Evolutionary conservation across 2,888 invertebrate genomes (phyloP), one percentile per base, ranked within the genome.

Genomic region (Harpalus rufipes): DNA sequence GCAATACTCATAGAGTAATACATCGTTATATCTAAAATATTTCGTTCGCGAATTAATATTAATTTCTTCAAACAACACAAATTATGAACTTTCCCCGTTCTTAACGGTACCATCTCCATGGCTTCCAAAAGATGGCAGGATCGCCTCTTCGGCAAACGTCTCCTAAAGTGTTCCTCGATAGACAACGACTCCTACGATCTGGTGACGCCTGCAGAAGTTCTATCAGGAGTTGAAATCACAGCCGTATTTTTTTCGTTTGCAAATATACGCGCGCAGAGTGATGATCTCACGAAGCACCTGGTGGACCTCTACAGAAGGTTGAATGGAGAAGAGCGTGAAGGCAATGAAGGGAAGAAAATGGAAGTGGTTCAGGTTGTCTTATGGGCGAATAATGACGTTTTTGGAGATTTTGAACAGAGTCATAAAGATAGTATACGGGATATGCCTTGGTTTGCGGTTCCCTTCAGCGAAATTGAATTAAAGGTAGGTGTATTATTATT

Each of bases 171-270:
- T 89, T 91, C 91, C 83, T 90, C 91, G n/a, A 90, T 91, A 84
- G 89, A 91, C 86, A 91, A 90, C 85, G 92, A 92, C 51, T 92
- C 92, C 87, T 92, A 92, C 86, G 92, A 92, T 86, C 90, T 90
- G 85, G 87, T 92, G 12, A 88, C 91, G 0, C 93, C 93, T 0
- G 87, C 90, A 61, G 92, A 93, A 86, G 92, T 92, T 8, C 92
- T 93, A 1, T 91, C 91, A 58, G 92, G 92, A 0, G 92, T 92
- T 10, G 93, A 93, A 10, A 90, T 93, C 80, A 93, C 94, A 88
- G 95, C 94, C 41, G 92, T 95, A 86, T 95, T 95, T 89, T 95
- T 95, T 90, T 94, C 94, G 78, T 95, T 95, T 89, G 94, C 94
- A 14, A 95, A 95, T 88, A 93, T 95, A 86, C 94, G 94, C 89